Evolutionary conservation across 2,113 vertebrate species (phyloP).

Genomic region (Nicator chloris): DNA sequence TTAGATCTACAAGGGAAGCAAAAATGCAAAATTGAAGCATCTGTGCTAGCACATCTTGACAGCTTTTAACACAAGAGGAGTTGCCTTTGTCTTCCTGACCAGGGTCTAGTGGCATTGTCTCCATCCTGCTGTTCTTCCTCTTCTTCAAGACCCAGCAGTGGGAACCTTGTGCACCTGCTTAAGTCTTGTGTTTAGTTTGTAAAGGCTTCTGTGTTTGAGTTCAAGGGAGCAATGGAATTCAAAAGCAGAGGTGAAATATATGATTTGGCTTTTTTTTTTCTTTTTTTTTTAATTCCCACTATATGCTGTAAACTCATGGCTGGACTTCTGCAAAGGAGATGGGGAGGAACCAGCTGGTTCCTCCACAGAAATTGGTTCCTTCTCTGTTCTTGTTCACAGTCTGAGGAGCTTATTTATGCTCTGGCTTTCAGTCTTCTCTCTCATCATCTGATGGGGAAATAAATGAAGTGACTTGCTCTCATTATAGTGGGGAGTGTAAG

Average conservation of each 20-base stretch:
- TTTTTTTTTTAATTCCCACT: not conserved
- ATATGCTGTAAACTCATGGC: not conserved
- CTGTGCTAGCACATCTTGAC: not conserved
- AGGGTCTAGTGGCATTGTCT: not conserved
- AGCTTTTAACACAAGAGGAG: not conserved
- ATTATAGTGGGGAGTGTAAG: not conserved
- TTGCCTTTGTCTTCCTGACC: not conserved
- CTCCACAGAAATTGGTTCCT: not conserved
- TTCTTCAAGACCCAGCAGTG: not conserved
- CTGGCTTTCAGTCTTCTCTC: not conserved
- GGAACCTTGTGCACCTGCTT: not conserved
- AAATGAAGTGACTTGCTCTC: slow-evolving; percentile 1
- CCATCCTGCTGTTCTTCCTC: not conserved
- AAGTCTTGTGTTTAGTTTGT: not conserved
- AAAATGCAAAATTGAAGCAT: not conserved
- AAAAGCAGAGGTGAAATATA: not conserved
- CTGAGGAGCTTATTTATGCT: not conserved
- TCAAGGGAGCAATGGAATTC: not conserved
- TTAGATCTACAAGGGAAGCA: not conserved
- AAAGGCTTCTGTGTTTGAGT: not conserved
- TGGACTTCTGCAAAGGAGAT: not conserved
- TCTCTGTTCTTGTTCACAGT: not conserved
- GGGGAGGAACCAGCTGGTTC: not conserved
- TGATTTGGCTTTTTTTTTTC: not conserved
- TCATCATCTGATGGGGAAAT: not conserved